phyloP scores from a whole-genome alignment of 1,140 invertebrate genomes.

The Ips typographus region DNA sequence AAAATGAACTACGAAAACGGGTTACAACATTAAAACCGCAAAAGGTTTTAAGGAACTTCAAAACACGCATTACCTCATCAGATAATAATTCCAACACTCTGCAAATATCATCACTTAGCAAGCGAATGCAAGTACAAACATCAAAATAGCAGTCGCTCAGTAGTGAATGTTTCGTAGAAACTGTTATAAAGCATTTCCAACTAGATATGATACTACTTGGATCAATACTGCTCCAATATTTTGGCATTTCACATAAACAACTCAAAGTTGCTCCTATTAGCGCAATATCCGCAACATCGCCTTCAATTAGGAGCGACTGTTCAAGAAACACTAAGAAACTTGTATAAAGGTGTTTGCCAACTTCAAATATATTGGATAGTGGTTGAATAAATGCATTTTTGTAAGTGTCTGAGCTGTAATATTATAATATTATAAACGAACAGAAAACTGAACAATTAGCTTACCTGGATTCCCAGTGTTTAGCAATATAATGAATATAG shows the following conservation, averaged over 20 bases:
- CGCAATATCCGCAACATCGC: not conserved
- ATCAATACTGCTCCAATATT: not conserved
- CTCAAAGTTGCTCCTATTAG: not conserved
- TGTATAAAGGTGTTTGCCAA: constrained; percentile 18
- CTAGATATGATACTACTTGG: not conserved
- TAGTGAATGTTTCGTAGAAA: constrained; percentile 3
- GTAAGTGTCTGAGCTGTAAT: constrained; percentile 15
- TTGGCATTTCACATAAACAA: constrained; percentile 11
- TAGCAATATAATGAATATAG: constrained; percentile 9
- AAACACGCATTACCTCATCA: constrained; percentile 2
- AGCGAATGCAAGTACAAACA: not conserved
- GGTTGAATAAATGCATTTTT: constrained; percentile 8
- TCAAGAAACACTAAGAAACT: constrained; percentile 16
- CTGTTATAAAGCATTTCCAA: constrained; percentile 18
- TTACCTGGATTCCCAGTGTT: constrained; percentile 18
- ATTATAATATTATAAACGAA: not conserved
- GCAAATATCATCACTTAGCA: constrained; percentile 11
- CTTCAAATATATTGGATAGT: constrained; percentile 16
- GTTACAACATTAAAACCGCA: too few relatives aligned
- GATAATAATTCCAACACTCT: constrained; percentile 2
- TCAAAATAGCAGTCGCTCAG: constrained; percentile 3
- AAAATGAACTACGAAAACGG: too few relatives aligned
- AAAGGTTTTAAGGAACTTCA: too few relatives aligned
- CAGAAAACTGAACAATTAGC: not conserved
- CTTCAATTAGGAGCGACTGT: not conserved